Percentiles rank a stretch among this genome's conserved stretches.
Conservation (phyloP, 2,797 vertebrate genomes). For the Paratrypauchen microcephalus region DNA sequence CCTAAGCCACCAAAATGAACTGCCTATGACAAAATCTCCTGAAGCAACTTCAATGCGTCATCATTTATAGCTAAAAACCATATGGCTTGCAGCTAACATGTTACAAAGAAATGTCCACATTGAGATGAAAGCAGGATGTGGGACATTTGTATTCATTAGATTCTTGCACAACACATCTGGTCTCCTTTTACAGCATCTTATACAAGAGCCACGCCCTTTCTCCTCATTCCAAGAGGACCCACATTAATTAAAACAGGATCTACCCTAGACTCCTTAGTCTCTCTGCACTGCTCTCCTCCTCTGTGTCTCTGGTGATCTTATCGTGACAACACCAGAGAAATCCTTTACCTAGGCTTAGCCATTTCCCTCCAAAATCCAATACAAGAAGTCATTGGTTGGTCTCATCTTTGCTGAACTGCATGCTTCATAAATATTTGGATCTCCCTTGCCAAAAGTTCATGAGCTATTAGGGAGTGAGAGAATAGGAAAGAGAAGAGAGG, state of each 20-base stretch:
- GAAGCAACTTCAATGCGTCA: background rate
- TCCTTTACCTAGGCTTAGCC: background rate
- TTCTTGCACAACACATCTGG: slow-evolving; percentile 29
- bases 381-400: background rate
- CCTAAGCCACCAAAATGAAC: background rate
- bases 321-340: slow-evolving; percentile 18
- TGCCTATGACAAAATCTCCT: background rate
- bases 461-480: background rate
- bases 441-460: background rate
- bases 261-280: background rate
- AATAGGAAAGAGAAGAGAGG: background rate
- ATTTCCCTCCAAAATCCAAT: background rate
- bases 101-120: slow-evolving; percentile 14
- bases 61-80: background rate
- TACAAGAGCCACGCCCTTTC: slow-evolving; percentile 28
- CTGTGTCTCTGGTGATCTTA: slow-evolving; percentile 1
- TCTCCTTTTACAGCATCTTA: slow-evolving; percentile 18
- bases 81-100: background rate
- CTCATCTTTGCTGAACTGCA: background rate
- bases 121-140: background rate
- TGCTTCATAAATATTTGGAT: background rate
- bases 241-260: slow-evolving; percentile 12
- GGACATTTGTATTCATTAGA: slow-evolving; percentile 6
- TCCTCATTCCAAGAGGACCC: background rate
- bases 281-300: slow-evolving; percentile 28